Base-by-base conservation (phyloP, 2,797 vertebrate species). In the Sebastes ruberrimus region DNA sequence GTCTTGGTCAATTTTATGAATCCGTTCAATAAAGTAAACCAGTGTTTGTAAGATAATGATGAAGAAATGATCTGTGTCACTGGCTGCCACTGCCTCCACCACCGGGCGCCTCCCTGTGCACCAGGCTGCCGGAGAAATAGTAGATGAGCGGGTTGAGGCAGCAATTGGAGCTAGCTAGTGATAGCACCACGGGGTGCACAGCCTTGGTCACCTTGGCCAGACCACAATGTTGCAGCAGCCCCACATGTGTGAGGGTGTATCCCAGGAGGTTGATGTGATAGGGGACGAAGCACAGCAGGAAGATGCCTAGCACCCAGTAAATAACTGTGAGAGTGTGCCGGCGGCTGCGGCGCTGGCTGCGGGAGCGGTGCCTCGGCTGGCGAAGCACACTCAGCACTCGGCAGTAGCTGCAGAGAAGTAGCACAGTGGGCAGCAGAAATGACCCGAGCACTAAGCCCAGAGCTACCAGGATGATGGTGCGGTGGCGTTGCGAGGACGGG, bases 141-240 rank as follows among this genome's bases (percentile, higher is more conserved):
- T 96, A 95, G 77, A 96, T 83, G 18, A 96, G 78, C 2, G 94
- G 95, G 74, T 96, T 96, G 52, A 96, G 89, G 87, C 95, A 96
- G 89, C 94, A 95, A 71, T 95, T 96, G 35, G 86, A 74, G 62
- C 95, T 95, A 42, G 94, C 95, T 10, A 95, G 72, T 0, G 92
- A 90, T 25, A 96, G 87, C 69, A 94, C 90, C 42, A 95, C 81
- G 0, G 94, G 95, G 71, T 96, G 95, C 49, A 94, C 49, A 0
- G 77, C 78, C 52, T 87, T 92, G 7, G 93, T 93, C 22, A 87
- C 42, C 53, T 83, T 90, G 55, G 90, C 85, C 59, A 96, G 86
- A 14, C 85, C 81, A 55, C 95, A 96, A 35, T 90, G 85, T 7
- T 68, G 75, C 87, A 95, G 76, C 68, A 94, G 78, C 5, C 94